A percentile compares a stretch with the other conserved stretches of the same genome.
phyloP scores from a whole-genome alignment of 2,888 invertebrate genomes.

The Latrodectus hesperus region DNA sequence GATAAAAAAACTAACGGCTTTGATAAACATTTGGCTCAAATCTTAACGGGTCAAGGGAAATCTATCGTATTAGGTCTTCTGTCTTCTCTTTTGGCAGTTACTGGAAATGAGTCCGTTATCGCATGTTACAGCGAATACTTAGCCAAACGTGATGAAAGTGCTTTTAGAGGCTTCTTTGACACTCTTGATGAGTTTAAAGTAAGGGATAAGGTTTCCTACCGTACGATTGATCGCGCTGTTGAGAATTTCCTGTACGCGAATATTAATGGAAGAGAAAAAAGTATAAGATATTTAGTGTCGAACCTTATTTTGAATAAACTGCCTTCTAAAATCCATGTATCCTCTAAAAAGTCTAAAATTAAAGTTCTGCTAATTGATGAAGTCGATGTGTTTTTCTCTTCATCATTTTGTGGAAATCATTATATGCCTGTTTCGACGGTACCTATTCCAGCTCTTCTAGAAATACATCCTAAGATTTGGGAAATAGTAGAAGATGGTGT shows the following conservation, averaged over 20 bases:
- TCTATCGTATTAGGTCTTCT: not conserved
- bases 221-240: not conserved
- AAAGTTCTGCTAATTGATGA: not conserved
- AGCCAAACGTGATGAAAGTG: not conserved
- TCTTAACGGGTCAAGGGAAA: not conserved
- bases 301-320: not conserved
- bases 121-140: conserved; percentile 1
- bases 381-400: not conserved
- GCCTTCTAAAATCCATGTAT: not conserved
- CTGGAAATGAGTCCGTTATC: not conserved
- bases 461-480: not conserved
- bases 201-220: not conserved
- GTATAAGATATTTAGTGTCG: not conserved
- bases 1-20: not conserved
- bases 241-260: not conserved
- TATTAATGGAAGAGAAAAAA: not conserved
- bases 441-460: not conserved
- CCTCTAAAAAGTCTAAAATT: not conserved
- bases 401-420: not conserved
- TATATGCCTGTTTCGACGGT: not conserved
- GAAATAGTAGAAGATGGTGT: not conserved
- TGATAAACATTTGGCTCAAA: not conserved
- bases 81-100: not conserved
- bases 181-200: not conserved
- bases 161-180: not conserved